Percentiles rank a stretch among this genome's conserved stretches.
Conservation (phyloP, 1,140 invertebrate genomes). For the Brachionus rubens region DNA sequence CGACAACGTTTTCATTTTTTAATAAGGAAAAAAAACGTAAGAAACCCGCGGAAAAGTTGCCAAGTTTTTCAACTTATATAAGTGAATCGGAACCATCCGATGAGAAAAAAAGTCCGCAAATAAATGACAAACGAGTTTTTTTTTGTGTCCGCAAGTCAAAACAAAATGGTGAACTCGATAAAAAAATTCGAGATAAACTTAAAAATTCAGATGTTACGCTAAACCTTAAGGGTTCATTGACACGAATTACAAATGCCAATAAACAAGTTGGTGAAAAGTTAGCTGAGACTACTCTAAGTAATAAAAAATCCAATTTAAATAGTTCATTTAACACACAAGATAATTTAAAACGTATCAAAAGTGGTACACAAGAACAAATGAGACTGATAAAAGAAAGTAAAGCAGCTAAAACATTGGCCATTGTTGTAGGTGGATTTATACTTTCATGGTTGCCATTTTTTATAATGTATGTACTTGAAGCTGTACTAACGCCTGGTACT, state of each 20-base stretch:
- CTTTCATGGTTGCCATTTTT: constrained; percentile 93
- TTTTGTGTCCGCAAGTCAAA: too few relatives aligned
- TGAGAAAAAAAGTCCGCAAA: too few relatives aligned
- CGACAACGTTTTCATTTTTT: constrained; percentile 21
- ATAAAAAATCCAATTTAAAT: not conserved
- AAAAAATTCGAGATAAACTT: not conserved
- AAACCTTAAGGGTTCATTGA: not conserved
- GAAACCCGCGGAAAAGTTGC: not conserved
- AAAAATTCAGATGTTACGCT: too few relatives aligned
- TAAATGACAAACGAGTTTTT: too few relatives aligned
- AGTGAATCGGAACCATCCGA: not conserved
- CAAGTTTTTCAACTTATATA: too few relatives aligned
- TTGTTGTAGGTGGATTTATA: constrained; percentile 87
- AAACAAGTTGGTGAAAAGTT: constrained; percentile 4
- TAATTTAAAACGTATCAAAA: not conserved
- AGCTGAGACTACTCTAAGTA: not conserved
- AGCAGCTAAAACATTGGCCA: constrained; percentile 79
- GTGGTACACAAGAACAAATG: constrained; percentile 24
- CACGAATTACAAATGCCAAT: not conserved
- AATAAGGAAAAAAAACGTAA: not conserved
- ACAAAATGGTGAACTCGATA: too few relatives aligned
- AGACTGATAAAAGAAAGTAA: constrained; percentile 67
- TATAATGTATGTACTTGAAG: constrained; percentile 73
- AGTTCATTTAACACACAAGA: not conserved
- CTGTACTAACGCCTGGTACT: constrained; percentile 62